phyloP scores from a whole-genome alignment of 2,797 vertebrate genomes.

The Pteronotus mesoamericanus region DNA sequence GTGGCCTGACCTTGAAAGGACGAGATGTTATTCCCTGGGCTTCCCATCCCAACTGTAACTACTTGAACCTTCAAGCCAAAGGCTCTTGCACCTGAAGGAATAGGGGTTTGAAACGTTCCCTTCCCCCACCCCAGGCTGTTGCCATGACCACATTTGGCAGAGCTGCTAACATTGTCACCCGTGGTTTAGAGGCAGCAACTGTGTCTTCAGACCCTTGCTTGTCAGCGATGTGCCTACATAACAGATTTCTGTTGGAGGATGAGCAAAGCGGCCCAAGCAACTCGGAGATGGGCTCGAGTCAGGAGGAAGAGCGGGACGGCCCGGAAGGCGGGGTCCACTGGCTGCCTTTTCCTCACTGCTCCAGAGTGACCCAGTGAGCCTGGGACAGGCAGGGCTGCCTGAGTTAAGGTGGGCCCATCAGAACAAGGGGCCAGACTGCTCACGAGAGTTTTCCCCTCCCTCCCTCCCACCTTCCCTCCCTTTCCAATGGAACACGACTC shows the following conservation, averaged over 20 bases:
- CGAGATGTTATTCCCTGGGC: background rate
- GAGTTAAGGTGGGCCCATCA: background rate
- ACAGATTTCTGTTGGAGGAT: background rate
- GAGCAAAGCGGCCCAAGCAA: background rate
- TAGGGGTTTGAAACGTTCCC: background rate
- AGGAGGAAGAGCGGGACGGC: background rate
- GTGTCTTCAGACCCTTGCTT: background rate
- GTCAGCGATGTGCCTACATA: no score
- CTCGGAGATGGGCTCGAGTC: background rate
- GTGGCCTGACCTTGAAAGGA: background rate
- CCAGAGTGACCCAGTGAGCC: background rate
- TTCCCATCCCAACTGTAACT: background rate
- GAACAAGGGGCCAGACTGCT: background rate
- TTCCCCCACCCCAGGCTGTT: background rate
- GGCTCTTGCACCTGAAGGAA: background rate
- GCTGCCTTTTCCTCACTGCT: background rate
- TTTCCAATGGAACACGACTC: background rate
- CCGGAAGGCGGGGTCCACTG: background rate
- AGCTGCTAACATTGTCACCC: no score
- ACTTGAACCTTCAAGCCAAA: no score
- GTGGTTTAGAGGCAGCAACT: rapidly evolving
- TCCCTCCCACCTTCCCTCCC: background rate
- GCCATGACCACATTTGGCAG: background rate
- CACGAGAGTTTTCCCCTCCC: background rate
- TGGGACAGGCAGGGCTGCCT: background rate